Evolutionary conservation across 2,888 invertebrate genomes (phyloP).

Genomic region (Apomyelois bistriatella): DNA sequence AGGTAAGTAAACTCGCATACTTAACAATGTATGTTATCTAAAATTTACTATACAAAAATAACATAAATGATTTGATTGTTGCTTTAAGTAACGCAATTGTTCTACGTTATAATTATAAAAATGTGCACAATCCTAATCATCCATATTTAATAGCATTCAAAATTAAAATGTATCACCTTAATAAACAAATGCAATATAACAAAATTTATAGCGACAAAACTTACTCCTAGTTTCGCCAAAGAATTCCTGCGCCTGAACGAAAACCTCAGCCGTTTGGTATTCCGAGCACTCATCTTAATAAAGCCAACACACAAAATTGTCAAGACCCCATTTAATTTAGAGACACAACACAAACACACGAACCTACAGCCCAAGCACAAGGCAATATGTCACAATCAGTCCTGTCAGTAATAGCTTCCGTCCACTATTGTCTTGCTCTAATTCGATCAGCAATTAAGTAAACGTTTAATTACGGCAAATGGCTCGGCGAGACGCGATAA

Average conservation of each 20-base stretch:
- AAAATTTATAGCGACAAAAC: slow-evolving; percentile 13
- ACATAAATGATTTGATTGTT: too few species aligned
- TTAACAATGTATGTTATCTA: too few species aligned
- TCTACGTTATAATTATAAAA: too few species aligned
- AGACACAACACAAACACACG: background rate
- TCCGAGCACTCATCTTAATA: slow-evolving; percentile 16
- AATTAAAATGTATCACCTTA: background rate
- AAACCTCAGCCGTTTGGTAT: slow-evolving; percentile 21
- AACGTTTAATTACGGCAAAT: slow-evolving; percentile 15
- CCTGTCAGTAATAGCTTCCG: slow-evolving; percentile 51
- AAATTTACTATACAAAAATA: too few species aligned
- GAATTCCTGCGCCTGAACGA: slow-evolving; percentile 27
- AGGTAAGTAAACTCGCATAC: too few species aligned
- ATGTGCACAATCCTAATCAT: too few species aligned
- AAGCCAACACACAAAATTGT: background rate
- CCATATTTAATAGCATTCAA: background rate
- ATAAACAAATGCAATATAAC: background rate
- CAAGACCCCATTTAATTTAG: background rate
- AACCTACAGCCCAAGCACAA: slow-evolving; percentile 29
- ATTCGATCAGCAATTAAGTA: slow-evolving; percentile 53
- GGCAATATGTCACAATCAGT: slow-evolving; percentile 49
- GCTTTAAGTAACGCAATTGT: too few species aligned
- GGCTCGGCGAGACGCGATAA: slow-evolving; percentile 13
- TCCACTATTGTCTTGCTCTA: slow-evolving; percentile 58
- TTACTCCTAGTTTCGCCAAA: slow-evolving; percentile 26